These are phyloP conservation scores for Vollenhovia emeryi DNA, from an alignment of 1,140 invertebrate species.

Conservation along the genomic window DNA sequence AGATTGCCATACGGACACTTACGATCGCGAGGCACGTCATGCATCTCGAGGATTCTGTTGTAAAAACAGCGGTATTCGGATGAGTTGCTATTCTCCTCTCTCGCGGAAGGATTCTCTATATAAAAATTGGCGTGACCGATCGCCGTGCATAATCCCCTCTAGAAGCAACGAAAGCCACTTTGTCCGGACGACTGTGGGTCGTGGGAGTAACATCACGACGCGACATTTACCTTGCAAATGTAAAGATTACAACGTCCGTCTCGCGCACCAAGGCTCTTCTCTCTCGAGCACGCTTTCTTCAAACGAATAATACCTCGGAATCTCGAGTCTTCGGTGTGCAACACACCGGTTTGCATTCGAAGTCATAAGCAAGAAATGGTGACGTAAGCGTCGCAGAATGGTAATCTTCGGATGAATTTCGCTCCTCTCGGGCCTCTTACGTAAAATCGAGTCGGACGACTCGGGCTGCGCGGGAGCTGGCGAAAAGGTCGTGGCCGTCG, in stretches of 20 bases:
- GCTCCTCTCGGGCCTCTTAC: background rate
- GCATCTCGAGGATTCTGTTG: constrained; percentile 33
- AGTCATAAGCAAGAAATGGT: background rate
- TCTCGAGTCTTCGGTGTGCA: background rate
- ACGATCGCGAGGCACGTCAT: constrained; percentile 62
- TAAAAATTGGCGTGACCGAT: constrained; percentile 61
- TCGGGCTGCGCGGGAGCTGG: constrained; percentile 44
- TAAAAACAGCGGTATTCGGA: constrained; percentile 52
- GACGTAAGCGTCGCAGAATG: constrained; percentile 23
- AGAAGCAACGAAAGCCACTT: constrained; percentile 33
- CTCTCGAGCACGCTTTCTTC: background rate
- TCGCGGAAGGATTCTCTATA: constrained; percentile 1
- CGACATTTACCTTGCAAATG: constrained; percentile 23
- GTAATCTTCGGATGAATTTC: constrained; percentile 25
- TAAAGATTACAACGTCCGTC: background rate
- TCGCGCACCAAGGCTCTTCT: background rate
- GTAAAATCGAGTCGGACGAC: constrained; percentile 3
- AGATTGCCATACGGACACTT: constrained; percentile 44
- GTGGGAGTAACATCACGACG: background rate
- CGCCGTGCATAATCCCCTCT: background rate
- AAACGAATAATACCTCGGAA: constrained; percentile 20
- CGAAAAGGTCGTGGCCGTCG: constrained; percentile 71
- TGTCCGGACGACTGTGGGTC: background rate
- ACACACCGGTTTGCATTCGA: background rate
- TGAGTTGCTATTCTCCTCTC: constrained; percentile 22